Base-by-base conservation (phyloP, 2,113 vertebrate species). In the Gambusia affinis region DNA sequence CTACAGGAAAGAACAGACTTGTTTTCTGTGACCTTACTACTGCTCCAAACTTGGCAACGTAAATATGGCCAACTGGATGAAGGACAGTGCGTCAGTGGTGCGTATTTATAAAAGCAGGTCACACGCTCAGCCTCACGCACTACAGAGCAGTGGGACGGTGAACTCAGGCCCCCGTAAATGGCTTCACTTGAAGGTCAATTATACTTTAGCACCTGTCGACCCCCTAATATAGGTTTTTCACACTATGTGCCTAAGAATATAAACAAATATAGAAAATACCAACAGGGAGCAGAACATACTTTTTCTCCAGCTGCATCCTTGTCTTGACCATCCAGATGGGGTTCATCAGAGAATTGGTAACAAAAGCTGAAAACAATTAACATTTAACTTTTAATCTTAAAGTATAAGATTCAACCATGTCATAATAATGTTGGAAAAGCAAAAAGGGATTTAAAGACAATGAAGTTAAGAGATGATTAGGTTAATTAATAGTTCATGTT, bases 261-360 rank as follows among this genome's bases (percentile, higher is more conserved):
- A 30, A 24, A 1, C 1, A 30, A 62, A 8, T 1, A 10, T 0
- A 72, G 2, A 24, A 39, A 0, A 51, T 68, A 61, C 39, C 12
- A 42, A 3, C 2, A 7, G 35, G 27, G 24, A 42, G 17, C 64
- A 47, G 44, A 47, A 91, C 93, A 51, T 91, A 98, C 98, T 96
- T 99, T 79, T 92, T 94, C 85, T 99, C 97, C 75, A 99, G 94
- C 79, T 99, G 98, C 98, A 99, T 99, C 80, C 98, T 95, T 0
- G 97, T 99, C 94, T 99, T 99, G 73, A 98, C 97, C 97, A 98
- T 98, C 97, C 97, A 99, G 87, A 99, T 88, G 3, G 98, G 98
- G 86, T 99, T 99, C 97, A 99, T 99, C 93, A 99, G 90, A 67
- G 97, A 96, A 90, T 98, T 99, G 31, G 98, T 98, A 80, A 98